Evolutionary conservation across 2,888 invertebrate genomes (phyloP), one percentile per base, ranked within the genome.

Genomic region (Beris chalybata): DNA sequence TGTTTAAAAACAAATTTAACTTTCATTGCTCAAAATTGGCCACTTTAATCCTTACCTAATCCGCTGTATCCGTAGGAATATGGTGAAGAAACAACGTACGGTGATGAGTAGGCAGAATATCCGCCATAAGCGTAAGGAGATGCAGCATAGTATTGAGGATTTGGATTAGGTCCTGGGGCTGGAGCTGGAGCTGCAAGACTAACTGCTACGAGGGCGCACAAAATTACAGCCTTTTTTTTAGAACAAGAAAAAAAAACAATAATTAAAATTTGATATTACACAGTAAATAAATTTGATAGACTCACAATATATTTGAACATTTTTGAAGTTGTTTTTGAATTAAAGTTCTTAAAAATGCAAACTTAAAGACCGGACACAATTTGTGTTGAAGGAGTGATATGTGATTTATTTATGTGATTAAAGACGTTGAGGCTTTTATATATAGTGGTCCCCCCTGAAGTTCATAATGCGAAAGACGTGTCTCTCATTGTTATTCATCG

Each of bases 291-390:
- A 47, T 29, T 29, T 38, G 9, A 45, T 32, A 30, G 45, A 67
- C 70, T 67, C 58, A 70, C 70, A 63, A 66, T 54, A 32, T 59
- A 53, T 53, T 65, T 69, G 47, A 63, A 66, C 70, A 70, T 70
- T 67, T 67, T 67, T n/a, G 22, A n/a, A 47, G 22, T 9, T 5
- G 38, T 61, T 53, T 38, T 45, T 22, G 22, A 22, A 22, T 22
- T 22, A 22, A 22, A 22, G 32, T 55, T 30, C 11, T n/a, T 63
- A 38, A 11, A 47, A 43, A 66, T 53, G 22, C 22, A 55, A 48
- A 31, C 11, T 22, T 31, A 11, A 54, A 29, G 15, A 38, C 32
- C 29, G 53, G 9, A n/a, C 12, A 12, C 22, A 53, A 53, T 31
- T 53, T 12, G 7, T 30, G 9, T 12, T 30, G 53, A 53, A 2